A percentile compares a stretch with the other conserved stretches of the same genome.
phyloP scores from a whole-genome alignment of 2,797 vertebrate species.

The Acridotheres tristis region DNA sequence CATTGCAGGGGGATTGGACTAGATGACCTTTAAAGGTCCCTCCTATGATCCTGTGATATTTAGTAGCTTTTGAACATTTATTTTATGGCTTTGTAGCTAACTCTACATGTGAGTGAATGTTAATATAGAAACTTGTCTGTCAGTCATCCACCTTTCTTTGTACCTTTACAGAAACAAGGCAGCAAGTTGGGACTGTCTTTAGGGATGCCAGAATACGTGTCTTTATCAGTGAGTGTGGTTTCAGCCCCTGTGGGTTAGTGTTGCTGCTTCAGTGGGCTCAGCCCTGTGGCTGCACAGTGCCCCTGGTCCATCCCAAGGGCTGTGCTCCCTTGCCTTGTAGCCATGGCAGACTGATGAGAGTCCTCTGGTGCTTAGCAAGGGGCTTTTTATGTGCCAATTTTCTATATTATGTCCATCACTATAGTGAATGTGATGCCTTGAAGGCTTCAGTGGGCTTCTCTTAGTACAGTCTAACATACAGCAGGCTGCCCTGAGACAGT shows the following conservation, averaged over 20 bases:
- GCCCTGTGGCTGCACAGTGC: not conserved
- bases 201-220: not conserved
- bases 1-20: not conserved
- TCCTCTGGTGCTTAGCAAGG: not conserved
- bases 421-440: not conserved
- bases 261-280: not conserved
- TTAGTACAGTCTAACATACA: not conserved
- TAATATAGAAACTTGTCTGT: not conserved
- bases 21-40: not conserved
- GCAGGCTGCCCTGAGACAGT: not conserved
- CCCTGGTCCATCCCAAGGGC: not conserved
- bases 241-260: not conserved
- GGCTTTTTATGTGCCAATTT: not conserved
- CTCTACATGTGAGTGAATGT: accelerated
- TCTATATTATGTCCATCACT: not conserved
- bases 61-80: not conserved
- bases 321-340: not conserved
- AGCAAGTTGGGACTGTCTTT: not conserved
- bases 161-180: not conserved
- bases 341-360: not conserved
- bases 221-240: not conserved
- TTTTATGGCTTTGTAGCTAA: not conserved
- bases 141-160: not conserved
- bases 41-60: not conserved
- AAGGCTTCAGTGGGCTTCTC: not conserved